These are phyloP conservation scores for Rhinichthys osculus DNA, from an alignment of 2,797 vertebrate genomes.

Conservation along the genomic window DNA sequence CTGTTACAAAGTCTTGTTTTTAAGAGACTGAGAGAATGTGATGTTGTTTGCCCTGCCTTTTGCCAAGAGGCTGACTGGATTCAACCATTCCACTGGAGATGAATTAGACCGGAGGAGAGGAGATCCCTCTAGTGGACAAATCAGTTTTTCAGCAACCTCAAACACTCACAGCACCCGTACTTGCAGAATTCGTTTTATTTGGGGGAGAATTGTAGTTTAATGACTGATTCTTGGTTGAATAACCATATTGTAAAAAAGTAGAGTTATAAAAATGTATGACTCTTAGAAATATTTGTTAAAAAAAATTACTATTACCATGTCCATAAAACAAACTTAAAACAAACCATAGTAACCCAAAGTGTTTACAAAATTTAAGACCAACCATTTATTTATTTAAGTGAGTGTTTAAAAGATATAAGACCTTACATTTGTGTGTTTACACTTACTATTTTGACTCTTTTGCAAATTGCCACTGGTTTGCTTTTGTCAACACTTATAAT, in stretches of 20 bases:
- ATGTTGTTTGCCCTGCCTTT: slow-evolving; percentile 59
- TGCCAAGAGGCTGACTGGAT: slow-evolving; percentile 65
- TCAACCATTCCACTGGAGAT: slow-evolving; percentile 31
- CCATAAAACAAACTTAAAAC: too few relatives aligned
- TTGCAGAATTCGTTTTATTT: neutral
- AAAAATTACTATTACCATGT: too few relatives aligned
- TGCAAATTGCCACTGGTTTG: neutral
- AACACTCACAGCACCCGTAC: neutral
- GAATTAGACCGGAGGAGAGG: slow-evolving; percentile 54
- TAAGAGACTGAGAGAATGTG: slow-evolving; percentile 59
- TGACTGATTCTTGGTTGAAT: neutral
- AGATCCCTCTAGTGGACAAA: slow-evolving; percentile 77
- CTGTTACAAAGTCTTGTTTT: slow-evolving; percentile 57
- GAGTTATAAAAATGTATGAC: too few relatives aligned
- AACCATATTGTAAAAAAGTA: neutral
- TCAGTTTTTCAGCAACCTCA: neutral
- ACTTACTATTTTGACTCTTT: neutral
- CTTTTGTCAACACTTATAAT: neutral
- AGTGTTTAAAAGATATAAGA: neutral
- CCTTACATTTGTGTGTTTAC: neutral
- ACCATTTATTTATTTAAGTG: neutral
- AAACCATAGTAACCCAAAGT: too few relatives aligned
- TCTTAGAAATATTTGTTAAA: too few relatives aligned
- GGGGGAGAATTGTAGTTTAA: neutral
- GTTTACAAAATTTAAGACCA: neutral